These are phyloP conservation scores for Haplochromis burtoni DNA, from an alignment of 2,113 vertebrate species.

Conservation along the genomic window DNA sequence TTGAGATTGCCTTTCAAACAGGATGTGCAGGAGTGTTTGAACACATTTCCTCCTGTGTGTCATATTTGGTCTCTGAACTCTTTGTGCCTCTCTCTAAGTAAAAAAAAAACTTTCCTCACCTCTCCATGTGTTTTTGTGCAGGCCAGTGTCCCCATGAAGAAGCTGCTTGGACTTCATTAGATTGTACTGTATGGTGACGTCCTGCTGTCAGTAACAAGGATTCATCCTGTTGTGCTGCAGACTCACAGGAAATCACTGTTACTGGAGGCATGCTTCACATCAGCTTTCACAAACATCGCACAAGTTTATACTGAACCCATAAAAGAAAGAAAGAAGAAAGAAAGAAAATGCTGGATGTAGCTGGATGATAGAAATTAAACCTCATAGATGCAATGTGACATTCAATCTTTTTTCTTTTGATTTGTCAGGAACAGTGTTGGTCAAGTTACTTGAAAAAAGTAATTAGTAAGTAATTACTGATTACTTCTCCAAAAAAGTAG, in stretches of 20 bases:
- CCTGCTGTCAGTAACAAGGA: slow-evolving; percentile 75
- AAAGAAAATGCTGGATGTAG: not conserved
- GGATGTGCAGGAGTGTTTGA: not conserved
- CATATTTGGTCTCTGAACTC: not conserved
- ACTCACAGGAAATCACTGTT: slow-evolving; percentile 74
- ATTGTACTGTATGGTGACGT: not conserved
- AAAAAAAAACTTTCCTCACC: not conserved
- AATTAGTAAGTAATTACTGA: not conserved
- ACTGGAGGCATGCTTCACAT: slow-evolving; percentile 51
- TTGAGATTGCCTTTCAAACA: not conserved
- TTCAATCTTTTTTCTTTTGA: not conserved
- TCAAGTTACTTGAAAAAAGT: not conserved
- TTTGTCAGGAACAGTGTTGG: not conserved
- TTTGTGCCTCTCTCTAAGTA: not conserved
- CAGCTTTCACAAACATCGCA: not conserved
- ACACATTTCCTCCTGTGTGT: not conserved
- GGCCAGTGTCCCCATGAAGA: not conserved
- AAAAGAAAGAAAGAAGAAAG: not conserved
- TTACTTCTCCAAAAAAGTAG: not conserved
- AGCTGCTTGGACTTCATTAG: not conserved
- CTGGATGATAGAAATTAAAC: not conserved
- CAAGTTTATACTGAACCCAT: not conserved
- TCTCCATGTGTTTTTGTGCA: not conserved
- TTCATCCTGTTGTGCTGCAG: slow-evolving; percentile 71
- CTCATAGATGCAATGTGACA: not conserved